A percentile compares a stretch with the other conserved stretches of the same genome.
Conservation (phyloP, 2,113 vertebrate genomes). For the Dinomys branickii region DNA sequence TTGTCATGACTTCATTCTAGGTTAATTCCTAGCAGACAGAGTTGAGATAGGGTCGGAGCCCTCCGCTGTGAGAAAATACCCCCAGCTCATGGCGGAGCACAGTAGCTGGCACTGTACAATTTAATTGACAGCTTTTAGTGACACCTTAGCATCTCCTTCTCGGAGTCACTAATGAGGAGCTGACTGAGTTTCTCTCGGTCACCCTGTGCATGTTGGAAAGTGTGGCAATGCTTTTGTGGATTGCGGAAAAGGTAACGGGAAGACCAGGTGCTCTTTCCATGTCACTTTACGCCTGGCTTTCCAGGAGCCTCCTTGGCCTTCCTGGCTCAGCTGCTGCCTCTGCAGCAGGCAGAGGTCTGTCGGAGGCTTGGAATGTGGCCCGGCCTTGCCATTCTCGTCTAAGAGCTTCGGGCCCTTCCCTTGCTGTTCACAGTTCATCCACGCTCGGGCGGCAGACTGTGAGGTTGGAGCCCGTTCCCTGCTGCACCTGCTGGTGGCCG, state of each 20-base stretch:
- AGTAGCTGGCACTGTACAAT: fast-evolving
- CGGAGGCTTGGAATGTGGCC: fast-evolving
- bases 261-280: background rate
- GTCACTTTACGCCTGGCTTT: fast-evolving
- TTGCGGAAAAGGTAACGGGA: background rate
- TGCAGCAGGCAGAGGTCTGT: background rate
- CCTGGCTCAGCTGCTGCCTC: background rate
- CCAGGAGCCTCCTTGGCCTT: background rate
- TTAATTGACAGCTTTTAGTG: fast-evolving
- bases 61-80: fast-evolving
- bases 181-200: background rate
- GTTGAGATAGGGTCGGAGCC: fast-evolving
- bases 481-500: fast-evolving
- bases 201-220: background rate
- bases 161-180: background rate
- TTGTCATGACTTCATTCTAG: background rate
- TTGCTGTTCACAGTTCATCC: fast-evolving
- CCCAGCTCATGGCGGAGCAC: fast-evolving
- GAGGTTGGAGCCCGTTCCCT: background rate
- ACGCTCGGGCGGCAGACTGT: fast-evolving
- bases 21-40: background rate
- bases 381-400: no score
- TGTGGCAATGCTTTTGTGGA: background rate
- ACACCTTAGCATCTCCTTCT: fast-evolving
- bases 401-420: background rate